These are phyloP conservation scores for Anguilla rostrata DNA, from an alignment of 2,113 vertebrate species.

Conservation along the genomic window DNA sequence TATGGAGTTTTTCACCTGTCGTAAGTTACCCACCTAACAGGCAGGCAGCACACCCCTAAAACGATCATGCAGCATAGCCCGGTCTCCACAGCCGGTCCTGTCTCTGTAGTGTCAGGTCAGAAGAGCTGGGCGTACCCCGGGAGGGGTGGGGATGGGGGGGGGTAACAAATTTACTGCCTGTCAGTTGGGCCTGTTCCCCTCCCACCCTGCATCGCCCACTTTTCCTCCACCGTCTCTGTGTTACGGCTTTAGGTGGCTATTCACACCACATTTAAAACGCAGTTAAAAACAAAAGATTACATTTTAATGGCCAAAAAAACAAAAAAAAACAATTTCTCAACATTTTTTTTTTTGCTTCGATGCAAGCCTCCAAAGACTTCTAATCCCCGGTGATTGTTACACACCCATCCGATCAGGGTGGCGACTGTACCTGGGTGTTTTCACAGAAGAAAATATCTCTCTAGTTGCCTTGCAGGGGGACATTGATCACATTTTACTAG, in stretches of 20 bases:
- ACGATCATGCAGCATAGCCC: not conserved
- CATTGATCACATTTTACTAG: not conserved
- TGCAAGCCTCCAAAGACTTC: too few relatives aligned
- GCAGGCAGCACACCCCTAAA: not conserved
- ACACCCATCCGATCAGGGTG: not conserved
- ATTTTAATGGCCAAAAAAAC: too few relatives aligned
- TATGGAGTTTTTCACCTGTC: not conserved
- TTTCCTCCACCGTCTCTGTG: not conserved
- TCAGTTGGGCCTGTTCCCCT: too few relatives aligned
- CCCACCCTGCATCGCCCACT: too few relatives aligned
- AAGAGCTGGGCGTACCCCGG: not conserved
- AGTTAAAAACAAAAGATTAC: too few relatives aligned
- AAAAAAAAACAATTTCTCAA: too few relatives aligned
- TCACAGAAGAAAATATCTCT: not conserved
- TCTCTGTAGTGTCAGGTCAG: too few relatives aligned
- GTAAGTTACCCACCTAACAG: not conserved
- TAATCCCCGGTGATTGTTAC: not conserved
- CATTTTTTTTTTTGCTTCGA: too few relatives aligned
- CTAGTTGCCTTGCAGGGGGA: not conserved
- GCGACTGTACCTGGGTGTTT: not conserved
- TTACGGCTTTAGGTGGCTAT: not conserved
- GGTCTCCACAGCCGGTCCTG: too few relatives aligned
- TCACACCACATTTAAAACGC: too few relatives aligned
- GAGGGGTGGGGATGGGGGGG: not conserved
- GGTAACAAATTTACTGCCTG: not conserved